Evolutionary conservation across 35 echinoderm and acorn worm genomes (phyloP).

Genomic region (Apostichopus japonicus): DNA sequence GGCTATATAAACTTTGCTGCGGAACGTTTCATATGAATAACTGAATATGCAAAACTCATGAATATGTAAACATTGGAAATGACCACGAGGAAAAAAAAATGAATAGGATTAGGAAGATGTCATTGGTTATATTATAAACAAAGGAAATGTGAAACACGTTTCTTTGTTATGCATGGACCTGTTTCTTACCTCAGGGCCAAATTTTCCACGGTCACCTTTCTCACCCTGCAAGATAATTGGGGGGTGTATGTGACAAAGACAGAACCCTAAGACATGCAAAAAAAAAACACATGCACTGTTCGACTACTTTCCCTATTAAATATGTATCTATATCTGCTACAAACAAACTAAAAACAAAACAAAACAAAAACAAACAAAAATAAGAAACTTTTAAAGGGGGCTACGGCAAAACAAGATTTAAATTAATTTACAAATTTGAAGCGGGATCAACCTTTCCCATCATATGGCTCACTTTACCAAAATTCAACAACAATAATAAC

Average conservation of each 20-base stretch:
- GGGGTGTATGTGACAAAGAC: conserved; percentile 33
- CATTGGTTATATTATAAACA: not conserved
- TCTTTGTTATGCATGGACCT: conserved; percentile 5
- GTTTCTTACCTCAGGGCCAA: conserved; percentile 38
- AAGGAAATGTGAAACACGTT: not conserved
- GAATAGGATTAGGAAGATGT: conserved; percentile 6
- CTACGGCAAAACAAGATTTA: too few species aligned
- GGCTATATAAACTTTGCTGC: too few species aligned
- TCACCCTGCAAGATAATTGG: conserved; percentile 48
- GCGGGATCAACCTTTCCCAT: too few species aligned
- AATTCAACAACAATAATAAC: too few species aligned
- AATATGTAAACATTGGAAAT: conserved; percentile 2
- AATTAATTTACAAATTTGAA: too few species aligned
- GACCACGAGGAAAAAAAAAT: not conserved
- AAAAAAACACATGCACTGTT: not conserved
- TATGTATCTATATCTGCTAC: too few species aligned
- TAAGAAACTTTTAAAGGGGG: too few species aligned
- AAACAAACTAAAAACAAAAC: too few species aligned
- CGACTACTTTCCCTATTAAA: not conserved
- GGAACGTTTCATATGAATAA: too few species aligned
- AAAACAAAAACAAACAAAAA: too few species aligned
- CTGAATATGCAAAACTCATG: conserved; percentile 8
- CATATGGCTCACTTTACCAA: too few species aligned
- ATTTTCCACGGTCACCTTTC: conserved; percentile 45
- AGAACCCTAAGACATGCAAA: not conserved